These are phyloP conservation scores for Yasuhikotakia modesta DNA, from an alignment of 2,797 vertebrate species.

Conservation along the genomic window DNA sequence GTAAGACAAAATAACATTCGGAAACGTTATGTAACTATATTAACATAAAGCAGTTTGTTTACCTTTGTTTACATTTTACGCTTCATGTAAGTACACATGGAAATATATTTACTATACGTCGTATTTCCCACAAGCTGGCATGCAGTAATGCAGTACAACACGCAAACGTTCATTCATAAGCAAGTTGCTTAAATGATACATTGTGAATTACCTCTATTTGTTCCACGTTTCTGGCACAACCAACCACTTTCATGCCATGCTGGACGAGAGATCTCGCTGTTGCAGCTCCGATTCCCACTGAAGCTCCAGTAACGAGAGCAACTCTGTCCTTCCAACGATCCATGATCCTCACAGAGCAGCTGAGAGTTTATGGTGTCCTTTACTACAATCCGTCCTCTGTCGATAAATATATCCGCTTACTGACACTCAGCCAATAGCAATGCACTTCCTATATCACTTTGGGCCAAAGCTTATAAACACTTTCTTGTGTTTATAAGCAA, in stretches of 20 bases:
- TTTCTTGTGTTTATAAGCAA: no score
- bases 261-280: conserved; percentile 80
- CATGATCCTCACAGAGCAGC: conserved; percentile 65
- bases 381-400: no score
- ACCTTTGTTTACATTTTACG: neutral
- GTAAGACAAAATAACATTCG: neutral
- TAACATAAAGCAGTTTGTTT: neutral
- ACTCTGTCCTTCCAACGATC: conserved; percentile 83
- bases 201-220: conserved; percentile 78
- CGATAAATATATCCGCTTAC: no score
- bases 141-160: no score
- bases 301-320: conserved; percentile 85
- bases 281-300: conserved; percentile 83
- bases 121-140: no score
- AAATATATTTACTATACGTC: no score
- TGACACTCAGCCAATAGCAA: no score
- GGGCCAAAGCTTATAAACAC: no score
- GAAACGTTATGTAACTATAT: neutral
- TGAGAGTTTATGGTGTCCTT: no score
- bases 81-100: no score
- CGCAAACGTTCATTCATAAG: no score
- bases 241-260: conserved; percentile 83
- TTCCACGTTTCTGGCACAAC: conserved; percentile 81
- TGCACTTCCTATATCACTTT: no score
- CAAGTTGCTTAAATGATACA: neutral